Evolutionary conservation across 35 echinoderm and acorn worm genomes (phyloP).

Genomic region (Eucidaris tribuloides): DNA sequence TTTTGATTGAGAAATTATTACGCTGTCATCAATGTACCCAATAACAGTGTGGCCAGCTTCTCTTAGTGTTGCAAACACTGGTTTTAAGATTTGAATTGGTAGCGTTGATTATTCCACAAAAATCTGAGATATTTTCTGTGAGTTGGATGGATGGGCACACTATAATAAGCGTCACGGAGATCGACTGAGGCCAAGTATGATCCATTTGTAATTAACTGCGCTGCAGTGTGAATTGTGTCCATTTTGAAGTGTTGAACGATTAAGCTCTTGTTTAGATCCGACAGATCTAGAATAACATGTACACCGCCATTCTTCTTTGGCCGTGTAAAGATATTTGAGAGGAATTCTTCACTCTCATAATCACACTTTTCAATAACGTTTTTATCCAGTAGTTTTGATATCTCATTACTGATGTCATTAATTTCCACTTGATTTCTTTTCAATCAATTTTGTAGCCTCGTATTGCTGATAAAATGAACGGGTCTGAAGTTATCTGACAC

Average conservation of each 20-base stretch:
- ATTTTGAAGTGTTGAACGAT: conserved; percentile 31
- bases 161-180: conserved; percentile 13
- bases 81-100: conserved; percentile 55
- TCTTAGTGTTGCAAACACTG: conserved; percentile 40
- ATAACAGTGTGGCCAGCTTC: conserved; percentile 30
- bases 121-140: not conserved
- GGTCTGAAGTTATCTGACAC: conserved; percentile 17
- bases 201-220: not conserved
- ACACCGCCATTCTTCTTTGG: conserved; percentile 16
- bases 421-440: conserved; percentile 14
- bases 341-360: too few species aligned
- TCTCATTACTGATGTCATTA: not conserved
- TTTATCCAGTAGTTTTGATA: not conserved
- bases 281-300: not conserved
- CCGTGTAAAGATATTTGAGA: conserved; percentile 36
- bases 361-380: not conserved
- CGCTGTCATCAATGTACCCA: conserved; percentile 33
- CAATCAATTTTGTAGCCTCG: conserved; percentile 22
- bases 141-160: not conserved
- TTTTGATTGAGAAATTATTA: not conserved
- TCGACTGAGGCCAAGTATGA: conserved; percentile 22
- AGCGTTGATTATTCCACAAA: conserved; percentile 37
- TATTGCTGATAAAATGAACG: conserved; percentile 36
- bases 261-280: conserved; percentile 4
- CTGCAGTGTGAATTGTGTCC: conserved; percentile 14